Percentiles rank a stretch among this genome's conserved stretches.
phyloP scores from a whole-genome alignment of 1,140 invertebrate genomes.

The Lepidurus couesii region DNA sequence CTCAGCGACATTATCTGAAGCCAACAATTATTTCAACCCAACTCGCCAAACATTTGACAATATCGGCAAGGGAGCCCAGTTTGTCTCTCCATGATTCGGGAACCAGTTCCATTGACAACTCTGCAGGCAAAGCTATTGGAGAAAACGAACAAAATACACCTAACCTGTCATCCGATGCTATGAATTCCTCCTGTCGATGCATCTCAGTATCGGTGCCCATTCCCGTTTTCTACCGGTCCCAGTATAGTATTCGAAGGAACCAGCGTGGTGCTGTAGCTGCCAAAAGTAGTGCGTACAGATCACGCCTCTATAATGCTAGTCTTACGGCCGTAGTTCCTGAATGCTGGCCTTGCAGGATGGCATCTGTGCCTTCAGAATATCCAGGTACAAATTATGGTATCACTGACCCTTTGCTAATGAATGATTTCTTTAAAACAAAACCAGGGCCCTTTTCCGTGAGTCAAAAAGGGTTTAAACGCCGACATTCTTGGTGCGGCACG shows the following conservation, averaged over 20 bases:
- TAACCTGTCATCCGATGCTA: not conserved
- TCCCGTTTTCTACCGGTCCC: not conserved
- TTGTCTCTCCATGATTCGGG: not conserved
- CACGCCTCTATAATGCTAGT: not conserved
- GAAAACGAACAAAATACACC: not conserved
- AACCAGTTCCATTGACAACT: not conserved
- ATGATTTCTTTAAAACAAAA: not conserved
- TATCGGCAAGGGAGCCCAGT: not conserved
- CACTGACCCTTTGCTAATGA: not conserved
- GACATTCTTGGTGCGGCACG: constrained; percentile 1
- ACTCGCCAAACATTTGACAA: not conserved
- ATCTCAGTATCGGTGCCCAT: not conserved
- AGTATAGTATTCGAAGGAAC: not conserved
- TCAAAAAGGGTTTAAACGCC: not conserved
- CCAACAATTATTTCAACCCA: not conserved
- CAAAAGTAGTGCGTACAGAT: not conserved
- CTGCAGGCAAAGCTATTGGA: not conserved
- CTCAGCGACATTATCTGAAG: not conserved
- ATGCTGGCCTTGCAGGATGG: not conserved
- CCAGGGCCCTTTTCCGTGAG: not conserved
- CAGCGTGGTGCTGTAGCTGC: not conserved
- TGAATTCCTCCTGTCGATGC: not conserved
- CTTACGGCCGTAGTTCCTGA: not conserved
- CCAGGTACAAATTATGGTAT: not conserved
- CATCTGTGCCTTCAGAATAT: not conserved